Evolutionary conservation across 2,113 vertebrate species (phyloP).

Genomic region (Bubo scandiacus): DNA sequence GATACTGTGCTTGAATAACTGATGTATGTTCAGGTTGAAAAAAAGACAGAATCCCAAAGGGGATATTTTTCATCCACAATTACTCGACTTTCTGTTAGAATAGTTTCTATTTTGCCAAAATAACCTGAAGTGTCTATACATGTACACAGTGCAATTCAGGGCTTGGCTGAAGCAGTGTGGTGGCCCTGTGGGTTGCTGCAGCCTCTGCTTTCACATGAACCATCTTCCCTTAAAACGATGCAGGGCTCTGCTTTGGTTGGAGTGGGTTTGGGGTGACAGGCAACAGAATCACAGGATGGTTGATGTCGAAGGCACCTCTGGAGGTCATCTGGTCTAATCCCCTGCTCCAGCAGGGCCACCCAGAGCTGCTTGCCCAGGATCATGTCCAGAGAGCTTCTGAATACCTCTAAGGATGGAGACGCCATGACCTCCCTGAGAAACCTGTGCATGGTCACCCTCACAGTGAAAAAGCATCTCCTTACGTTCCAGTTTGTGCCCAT

Average conservation of each 20-base stretch:
- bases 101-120: not conserved
- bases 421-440: too few species aligned
- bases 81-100: not conserved
- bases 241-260: not conserved
- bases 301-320: not conserved
- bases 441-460: too few species aligned
- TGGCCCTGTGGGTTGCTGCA: not conserved
- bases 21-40: not conserved
- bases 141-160: fast-evolving
- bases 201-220: not conserved
- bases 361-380: too few species aligned
- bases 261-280: not conserved
- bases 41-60: not conserved
- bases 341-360: not conserved
- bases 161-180: not conserved
- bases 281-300: not conserved
- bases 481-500: not conserved
- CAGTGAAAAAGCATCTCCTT: not conserved
- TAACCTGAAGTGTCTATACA: too few species aligned
- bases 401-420: not conserved
- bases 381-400: not conserved
- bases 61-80: not conserved
- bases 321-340: not conserved
- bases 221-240: fast-evolving
- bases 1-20: not conserved